phyloP scores from a whole-genome alignment of 2,797 vertebrate species.

The Rhyacichthys aspro region DNA sequence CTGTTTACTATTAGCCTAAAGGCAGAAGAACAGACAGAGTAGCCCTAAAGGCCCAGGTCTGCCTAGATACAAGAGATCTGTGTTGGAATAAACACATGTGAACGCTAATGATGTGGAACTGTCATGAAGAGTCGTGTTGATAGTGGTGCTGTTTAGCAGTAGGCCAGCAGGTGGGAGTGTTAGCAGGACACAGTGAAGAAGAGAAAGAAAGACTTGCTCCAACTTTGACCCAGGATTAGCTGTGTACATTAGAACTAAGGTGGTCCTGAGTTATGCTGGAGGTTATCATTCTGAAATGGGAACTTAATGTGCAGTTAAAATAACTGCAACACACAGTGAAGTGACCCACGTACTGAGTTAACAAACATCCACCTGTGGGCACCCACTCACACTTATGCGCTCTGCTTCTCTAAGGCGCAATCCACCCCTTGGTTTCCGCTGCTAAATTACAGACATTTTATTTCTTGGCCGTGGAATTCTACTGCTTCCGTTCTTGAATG shows the following conservation, averaged over 20 bases:
- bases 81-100: constrained; percentile 47
- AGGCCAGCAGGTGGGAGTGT: constrained; percentile 75
- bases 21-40: constrained; percentile 34
- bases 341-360: constrained; percentile 29
- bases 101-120: constrained; percentile 31
- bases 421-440: constrained; percentile 54
- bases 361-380: constrained; percentile 45
- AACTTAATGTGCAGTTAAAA: constrained; percentile 27
- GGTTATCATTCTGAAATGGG: constrained; percentile 34
- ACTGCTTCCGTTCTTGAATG: constrained; percentile 60
- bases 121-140: constrained; percentile 13
- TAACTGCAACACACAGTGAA: constrained; percentile 25
- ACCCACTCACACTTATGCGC: constrained; percentile 39
- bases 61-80: constrained; percentile 34
- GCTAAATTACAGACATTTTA: constrained; percentile 56
- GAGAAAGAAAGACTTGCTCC: background rate
- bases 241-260: constrained; percentile 13
- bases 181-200: constrained; percentile 20
- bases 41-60: constrained; percentile 17
- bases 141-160: constrained; percentile 16
- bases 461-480: constrained; percentile 48
- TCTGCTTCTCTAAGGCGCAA: constrained; percentile 37
- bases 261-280: constrained; percentile 31
- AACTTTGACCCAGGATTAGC: constrained; percentile 49
- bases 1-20: constrained; percentile 58